phyloP scores from a whole-genome alignment of 2,888 invertebrate species.

The Sericinus montela region DNA sequence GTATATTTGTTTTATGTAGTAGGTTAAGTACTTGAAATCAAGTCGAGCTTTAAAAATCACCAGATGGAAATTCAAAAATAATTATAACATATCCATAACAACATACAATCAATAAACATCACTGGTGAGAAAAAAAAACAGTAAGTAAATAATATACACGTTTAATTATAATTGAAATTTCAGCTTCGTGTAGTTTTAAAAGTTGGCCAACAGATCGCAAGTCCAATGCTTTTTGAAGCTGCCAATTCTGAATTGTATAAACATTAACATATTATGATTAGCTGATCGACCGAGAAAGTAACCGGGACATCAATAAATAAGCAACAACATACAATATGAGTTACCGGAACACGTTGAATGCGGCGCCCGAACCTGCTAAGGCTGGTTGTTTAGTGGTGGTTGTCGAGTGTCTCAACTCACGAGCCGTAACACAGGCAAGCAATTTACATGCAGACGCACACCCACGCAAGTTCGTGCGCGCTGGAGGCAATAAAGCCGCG shows the following conservation, averaged over 20 bases:
- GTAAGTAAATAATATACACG: no score
- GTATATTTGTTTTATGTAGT: constrained; percentile 29
- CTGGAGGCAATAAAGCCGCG: constrained; percentile 36
- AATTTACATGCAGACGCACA: constrained; percentile 33
- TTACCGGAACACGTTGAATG: constrained; percentile 50
- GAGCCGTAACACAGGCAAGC: constrained; percentile 26
- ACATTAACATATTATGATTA: no score
- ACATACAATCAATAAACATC: no score
- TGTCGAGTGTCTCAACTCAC: constrained; percentile 45
- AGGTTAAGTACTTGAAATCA: constrained; percentile 7
- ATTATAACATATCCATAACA: no score
- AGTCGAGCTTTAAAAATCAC: not conserved
- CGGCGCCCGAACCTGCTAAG: constrained; percentile 47
- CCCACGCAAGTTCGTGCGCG: constrained; percentile 35
- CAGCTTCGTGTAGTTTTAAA: no score
- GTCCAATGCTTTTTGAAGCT: no score
- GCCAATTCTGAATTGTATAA: no score
- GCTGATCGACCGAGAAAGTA: constrained; percentile 18
- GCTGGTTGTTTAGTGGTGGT: constrained; percentile 26
- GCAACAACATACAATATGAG: constrained; percentile 56
- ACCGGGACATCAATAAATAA: constrained; percentile 45
- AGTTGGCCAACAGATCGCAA: no score
- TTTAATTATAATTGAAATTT: no score
- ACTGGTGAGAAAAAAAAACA: no score
- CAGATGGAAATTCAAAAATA: no score